Conservation (phyloP, 2,888 invertebrate species). For the Siphonodentalium dalli region DNA sequence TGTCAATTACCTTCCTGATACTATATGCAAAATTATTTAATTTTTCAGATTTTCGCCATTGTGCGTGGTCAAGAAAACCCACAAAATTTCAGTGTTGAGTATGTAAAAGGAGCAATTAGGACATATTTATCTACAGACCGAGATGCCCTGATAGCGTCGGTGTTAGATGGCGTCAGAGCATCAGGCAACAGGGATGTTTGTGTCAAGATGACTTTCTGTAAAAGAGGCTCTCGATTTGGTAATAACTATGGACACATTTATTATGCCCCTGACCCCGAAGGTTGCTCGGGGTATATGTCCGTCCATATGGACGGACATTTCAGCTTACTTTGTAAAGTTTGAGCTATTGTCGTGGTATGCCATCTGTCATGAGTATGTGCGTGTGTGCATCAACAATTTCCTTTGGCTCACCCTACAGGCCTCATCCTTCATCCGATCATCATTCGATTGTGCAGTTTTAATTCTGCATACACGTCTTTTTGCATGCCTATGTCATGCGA, state of each 20-base stretch:
- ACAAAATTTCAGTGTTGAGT: constrained; percentile 92
- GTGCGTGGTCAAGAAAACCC: constrained; percentile 89
- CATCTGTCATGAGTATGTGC: too few relatives aligned
- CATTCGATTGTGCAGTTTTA: too few relatives aligned
- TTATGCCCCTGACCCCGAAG: too few relatives aligned
- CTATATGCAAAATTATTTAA: background rate
- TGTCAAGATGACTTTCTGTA: constrained; percentile 84
- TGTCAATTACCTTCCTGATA: too few relatives aligned
- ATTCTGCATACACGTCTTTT: too few relatives aligned
- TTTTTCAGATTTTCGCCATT: constrained; percentile 85
- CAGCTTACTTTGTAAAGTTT: background rate
- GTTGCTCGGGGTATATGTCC: background rate
- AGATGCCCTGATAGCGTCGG: constrained; percentile 91
- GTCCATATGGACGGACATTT: background rate
- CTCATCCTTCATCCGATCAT: too few relatives aligned
- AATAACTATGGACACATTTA: constrained; percentile 5
- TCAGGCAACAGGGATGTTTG: constrained; percentile 97
- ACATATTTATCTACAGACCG: constrained; percentile 92
- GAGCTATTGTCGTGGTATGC: too few relatives aligned
- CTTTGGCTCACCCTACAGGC: too few relatives aligned
- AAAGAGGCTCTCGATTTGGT: constrained; percentile 81
- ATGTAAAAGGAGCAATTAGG: constrained; percentile 87
- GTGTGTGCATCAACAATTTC: too few relatives aligned
- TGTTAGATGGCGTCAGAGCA: constrained; percentile 94
- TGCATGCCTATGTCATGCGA: too few relatives aligned